Base-by-base conservation (phyloP, 92 coral and sea anemone genomes). In the Micromussa lordhowensis region DNA sequence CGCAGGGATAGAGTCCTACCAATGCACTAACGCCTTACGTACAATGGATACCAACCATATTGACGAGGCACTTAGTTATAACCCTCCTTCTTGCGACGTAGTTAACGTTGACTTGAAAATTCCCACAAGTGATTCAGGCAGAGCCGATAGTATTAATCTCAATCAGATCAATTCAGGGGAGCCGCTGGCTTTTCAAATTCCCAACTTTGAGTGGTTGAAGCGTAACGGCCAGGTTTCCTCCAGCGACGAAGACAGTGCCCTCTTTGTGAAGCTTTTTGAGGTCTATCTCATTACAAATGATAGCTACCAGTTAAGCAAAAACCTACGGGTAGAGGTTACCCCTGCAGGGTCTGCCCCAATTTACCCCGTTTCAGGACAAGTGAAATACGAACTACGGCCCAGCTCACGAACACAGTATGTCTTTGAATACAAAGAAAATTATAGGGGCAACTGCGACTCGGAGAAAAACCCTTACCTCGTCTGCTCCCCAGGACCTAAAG, bases 401-500 rank as follows among this genome's bases (percentile, higher is more conserved):
- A 35, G 82, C 24, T 85, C 90, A 79, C 92, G 92, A 31, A 85
- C 92, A 14, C 59, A 85, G 35, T 89, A 68, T 77, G 79, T 89
- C 77, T 89, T 89, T 89, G 92, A 89, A 75, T 85, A 89, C 92
- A 89, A 84, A 85, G 92, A 89, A 89, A 85, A 85, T 48, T 85
- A 77, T 75, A 79, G 80, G 21, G 92, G 92, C 34, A 89, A 84
- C 85, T 89, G 92, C 70, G 71, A 40, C 24, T 38, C 85, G 36
- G 89, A 89, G 85, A 85, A 29, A 68, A 89, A 89, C 85, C 92
- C 92, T 26, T 89, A 89, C 82, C 77, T 63, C 76, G 92, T 89
- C 5, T 89, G 92, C 79, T 61, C 77, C 48, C 89, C 92, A 13
- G 92, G 92, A 78, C 92, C 92, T 78, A 89, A 89, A 70, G 90